Percentiles rank a stretch among this genome's conserved stretches.
Evolutionary conservation across 1,140 invertebrate species (phyloP).

Genomic region (Drosophila yakuba): DNA sequence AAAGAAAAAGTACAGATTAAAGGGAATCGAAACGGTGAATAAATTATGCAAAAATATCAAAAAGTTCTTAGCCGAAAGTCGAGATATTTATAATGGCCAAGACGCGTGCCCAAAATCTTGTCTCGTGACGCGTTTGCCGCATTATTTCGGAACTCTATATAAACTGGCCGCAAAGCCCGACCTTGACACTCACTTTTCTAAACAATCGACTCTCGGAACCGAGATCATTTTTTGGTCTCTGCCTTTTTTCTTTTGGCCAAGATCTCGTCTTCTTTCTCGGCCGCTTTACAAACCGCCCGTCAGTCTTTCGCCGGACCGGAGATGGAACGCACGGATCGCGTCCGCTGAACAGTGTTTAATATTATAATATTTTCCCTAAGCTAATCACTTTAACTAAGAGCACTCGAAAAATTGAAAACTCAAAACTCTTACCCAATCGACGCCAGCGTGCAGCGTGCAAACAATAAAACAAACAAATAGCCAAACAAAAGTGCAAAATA

Average conservation of each 20-base stretch:
- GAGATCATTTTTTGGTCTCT: conserved; percentile 55
- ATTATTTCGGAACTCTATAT: conserved; percentile 13
- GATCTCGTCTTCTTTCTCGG: conserved; percentile 83
- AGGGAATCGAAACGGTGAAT: conserved; percentile 51
- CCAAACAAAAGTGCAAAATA: conserved; percentile 31
- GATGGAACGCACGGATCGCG: conserved; percentile 62
- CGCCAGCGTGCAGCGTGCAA: conserved; percentile 71
- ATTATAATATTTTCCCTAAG: conserved; percentile 2
- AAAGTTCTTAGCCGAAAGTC: conserved; percentile 43
- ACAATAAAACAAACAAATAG: conserved; percentile 23
- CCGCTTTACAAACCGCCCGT: conserved; percentile 50
- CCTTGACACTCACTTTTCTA: conserved; percentile 84
- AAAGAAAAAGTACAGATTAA: conserved; percentile 38
- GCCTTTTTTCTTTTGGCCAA: conserved; percentile 57
- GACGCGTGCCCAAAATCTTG: conserved; percentile 69
- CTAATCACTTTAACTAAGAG: conserved; percentile 20
- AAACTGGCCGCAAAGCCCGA: conserved; percentile 67
- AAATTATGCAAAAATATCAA: conserved; percentile 70
- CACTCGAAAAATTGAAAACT: neutral
- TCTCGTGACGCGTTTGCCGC: conserved; percentile 62
- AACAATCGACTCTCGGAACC: conserved; percentile 52
- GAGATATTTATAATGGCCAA: conserved; percentile 13
- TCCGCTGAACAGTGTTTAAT: conserved; percentile 16
- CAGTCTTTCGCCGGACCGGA: conserved; percentile 75
- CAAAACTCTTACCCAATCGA: conserved; percentile 50